A percentile compares a stretch with the other conserved stretches of the same genome.
Conservation (phyloP, 2,888 invertebrate species). For the Troides aeacus region DNA sequence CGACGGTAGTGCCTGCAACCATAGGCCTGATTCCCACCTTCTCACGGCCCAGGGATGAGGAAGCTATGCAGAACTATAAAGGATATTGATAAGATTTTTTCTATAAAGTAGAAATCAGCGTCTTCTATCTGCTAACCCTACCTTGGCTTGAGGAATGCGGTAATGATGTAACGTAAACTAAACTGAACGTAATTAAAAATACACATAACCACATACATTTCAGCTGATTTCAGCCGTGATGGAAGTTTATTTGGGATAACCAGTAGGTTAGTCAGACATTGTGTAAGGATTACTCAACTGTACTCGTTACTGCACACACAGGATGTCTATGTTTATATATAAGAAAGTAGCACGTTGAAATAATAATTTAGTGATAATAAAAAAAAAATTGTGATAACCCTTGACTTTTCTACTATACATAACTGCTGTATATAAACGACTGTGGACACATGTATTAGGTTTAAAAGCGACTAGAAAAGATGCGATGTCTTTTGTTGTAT, state of each 20-base stretch:
- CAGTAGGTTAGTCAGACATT: constrained; percentile 16
- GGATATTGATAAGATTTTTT: too few relatives aligned
- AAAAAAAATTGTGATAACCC: background rate
- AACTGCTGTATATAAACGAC: too few relatives aligned
- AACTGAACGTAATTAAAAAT: constrained; percentile 25
- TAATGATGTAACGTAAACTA: constrained; percentile 29
- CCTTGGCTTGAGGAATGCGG: constrained; percentile 24
- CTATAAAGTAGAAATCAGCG: background rate
- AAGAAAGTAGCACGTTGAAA: background rate
- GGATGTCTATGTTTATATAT: background rate
- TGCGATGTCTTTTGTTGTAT: too few relatives aligned
- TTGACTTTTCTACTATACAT: background rate
- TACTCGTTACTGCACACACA: background rate
- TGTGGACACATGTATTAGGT: too few relatives aligned
- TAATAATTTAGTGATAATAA: background rate
- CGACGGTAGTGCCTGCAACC: too few relatives aligned
- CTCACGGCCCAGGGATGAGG: too few relatives aligned
- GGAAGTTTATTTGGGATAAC: constrained; percentile 40
- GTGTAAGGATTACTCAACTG: constrained; percentile 10
- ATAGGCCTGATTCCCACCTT: too few relatives aligned
- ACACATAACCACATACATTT: constrained; percentile 11
- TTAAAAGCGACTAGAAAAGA: too few relatives aligned
- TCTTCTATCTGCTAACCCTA: constrained; percentile 17
- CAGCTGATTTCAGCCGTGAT: constrained; percentile 3
- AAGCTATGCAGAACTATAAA: too few relatives aligned